Evolutionary conservation across 2,797 vertebrate genomes (phyloP).

Genomic region (Eidolon dupreanum): DNA sequence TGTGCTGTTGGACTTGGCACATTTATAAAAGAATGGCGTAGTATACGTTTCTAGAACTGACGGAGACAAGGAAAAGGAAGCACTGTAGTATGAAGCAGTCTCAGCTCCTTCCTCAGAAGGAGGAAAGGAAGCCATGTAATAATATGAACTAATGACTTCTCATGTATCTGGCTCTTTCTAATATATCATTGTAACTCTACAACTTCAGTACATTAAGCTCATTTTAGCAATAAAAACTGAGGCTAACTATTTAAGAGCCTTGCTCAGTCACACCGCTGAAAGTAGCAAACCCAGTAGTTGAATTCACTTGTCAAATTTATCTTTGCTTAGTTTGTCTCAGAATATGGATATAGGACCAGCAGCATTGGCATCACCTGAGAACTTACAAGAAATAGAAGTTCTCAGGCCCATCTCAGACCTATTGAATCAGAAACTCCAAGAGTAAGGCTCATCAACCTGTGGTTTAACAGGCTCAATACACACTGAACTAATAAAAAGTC

Average conservation of each 20-base stretch:
- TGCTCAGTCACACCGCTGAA: neutral
- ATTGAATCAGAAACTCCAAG: neutral
- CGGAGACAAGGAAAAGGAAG: neutral
- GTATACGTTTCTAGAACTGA: neutral
- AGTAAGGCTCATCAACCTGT: neutral
- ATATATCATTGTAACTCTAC: neutral
- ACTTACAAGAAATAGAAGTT: neutral
- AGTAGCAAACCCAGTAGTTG: neutral
- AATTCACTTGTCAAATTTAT: neutral
- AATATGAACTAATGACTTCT: neutral
- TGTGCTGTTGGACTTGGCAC: neutral
- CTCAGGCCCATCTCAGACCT: neutral
- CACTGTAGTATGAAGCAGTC: neutral
- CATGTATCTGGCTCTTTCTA: neutral
- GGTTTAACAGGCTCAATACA: neutral
- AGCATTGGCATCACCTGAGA: neutral
- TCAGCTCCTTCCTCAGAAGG: neutral
- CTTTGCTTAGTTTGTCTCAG: neutral
- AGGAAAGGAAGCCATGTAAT: neutral
- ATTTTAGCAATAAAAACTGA: slow-evolving; percentile 4
- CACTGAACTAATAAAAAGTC: neutral
- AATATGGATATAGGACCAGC: no score
- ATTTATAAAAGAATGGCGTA: neutral
- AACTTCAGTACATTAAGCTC: neutral
- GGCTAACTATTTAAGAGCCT: neutral